A percentile compares a stretch with the other conserved stretches of the same genome.
These are phyloP conservation scores for Icerya purchasi DNA, from an alignment of 2,888 invertebrate species.

Conservation along the genomic window DNA sequence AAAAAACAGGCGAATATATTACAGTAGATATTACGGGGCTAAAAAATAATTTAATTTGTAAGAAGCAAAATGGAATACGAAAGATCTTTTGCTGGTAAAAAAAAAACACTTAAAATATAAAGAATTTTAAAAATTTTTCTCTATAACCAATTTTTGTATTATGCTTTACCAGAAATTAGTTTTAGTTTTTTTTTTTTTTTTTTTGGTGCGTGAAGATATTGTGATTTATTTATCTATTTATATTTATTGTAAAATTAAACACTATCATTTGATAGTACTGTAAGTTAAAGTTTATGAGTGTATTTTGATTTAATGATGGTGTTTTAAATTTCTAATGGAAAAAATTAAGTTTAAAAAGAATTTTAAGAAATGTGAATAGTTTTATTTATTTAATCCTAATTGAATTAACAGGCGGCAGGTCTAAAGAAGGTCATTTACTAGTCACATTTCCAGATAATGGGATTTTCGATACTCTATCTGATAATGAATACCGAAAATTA, in stretches of 20 bases:
- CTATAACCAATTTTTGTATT: too few species aligned
- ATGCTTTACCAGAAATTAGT: background rate
- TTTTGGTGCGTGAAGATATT: background rate
- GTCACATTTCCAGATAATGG: conserved; percentile 87
- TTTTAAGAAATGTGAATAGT: conserved; percentile 1
- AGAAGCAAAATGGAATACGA: too few species aligned
- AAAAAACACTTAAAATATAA: too few species aligned
- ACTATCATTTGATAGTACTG: background rate
- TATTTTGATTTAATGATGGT: too few species aligned
- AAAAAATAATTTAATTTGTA: too few species aligned
- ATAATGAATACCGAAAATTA: conserved; percentile 73
- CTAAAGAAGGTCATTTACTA: conserved; percentile 78
- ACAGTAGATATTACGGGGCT: too few species aligned
- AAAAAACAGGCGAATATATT: too few species aligned
- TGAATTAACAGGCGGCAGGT: conserved; percentile 48
- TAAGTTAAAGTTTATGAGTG: background rate
- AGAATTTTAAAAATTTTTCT: too few species aligned
- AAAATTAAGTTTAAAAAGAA: too few species aligned
- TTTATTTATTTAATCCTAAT: conserved; percentile 4
- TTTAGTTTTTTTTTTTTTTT: conserved; percentile 2
- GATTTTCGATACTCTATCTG: conserved; percentile 59
- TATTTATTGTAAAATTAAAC: conserved; percentile 5
- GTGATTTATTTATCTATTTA: background rate
- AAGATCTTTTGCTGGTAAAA: too few species aligned
- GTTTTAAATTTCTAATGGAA: too few species aligned